Evolutionary conservation across 2,888 invertebrate genomes (phyloP).

Genomic region (Tinea pellionella): DNA sequence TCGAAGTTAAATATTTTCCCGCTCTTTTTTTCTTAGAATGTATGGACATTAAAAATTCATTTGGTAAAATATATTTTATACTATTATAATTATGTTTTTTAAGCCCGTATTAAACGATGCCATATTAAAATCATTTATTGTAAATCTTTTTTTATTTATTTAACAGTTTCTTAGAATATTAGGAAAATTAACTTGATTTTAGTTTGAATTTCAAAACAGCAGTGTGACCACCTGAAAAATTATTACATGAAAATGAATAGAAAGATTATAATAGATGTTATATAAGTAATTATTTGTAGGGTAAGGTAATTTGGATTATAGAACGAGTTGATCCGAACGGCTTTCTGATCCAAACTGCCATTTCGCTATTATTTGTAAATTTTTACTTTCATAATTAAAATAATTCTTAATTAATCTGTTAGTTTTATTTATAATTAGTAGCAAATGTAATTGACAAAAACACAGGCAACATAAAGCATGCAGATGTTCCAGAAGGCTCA

Average conservation of each 20-base stretch:
- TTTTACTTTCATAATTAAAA: background rate
- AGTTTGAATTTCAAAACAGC: background rate
- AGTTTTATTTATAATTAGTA: background rate
- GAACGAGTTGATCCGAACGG: background rate
- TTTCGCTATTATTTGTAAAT: background rate
- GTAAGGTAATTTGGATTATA: background rate
- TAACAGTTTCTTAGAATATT: background rate
- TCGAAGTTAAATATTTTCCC: too few species aligned
- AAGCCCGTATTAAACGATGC: slow-evolving; percentile 7
- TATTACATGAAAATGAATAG: too few species aligned
- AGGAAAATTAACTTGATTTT: background rate
- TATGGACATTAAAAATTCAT: too few species aligned
- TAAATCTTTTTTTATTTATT: background rate
- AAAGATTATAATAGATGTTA: too few species aligned
- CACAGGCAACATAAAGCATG: too few species aligned
- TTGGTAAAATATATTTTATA: too few species aligned
- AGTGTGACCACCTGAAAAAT: background rate
- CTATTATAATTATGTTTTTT: background rate
- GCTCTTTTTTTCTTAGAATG: too few species aligned
- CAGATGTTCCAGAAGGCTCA: too few species aligned
- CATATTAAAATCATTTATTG: slow-evolving; percentile 3
- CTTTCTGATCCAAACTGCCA: background rate
- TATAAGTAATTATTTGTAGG: background rate
- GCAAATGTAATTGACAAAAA: too few species aligned
- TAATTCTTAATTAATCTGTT: background rate